These are phyloP conservation scores for Zygogramma bicolorata DNA, from an alignment of 2,888 invertebrate species.

Conservation along the genomic window DNA sequence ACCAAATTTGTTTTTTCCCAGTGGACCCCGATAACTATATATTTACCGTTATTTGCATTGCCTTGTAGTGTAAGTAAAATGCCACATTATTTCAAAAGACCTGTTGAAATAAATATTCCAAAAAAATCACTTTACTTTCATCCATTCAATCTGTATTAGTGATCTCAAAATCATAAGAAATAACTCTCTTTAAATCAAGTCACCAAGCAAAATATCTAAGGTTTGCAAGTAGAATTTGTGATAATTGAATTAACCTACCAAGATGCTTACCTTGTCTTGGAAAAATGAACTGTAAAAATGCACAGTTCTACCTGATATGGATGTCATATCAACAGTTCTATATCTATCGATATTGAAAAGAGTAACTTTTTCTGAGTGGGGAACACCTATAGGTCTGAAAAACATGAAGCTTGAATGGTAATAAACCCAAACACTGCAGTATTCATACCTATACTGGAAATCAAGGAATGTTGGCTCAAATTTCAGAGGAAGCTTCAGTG, in stretches of 20 bases:
- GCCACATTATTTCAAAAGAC: too few relatives aligned
- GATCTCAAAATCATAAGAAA: too few relatives aligned
- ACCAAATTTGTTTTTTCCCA: too few relatives aligned
- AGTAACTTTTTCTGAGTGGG: slow-evolving; percentile 87
- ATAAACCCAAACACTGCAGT: neutral
- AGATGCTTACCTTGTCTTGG: slow-evolving; percentile 85
- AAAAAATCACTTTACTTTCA: too few relatives aligned
- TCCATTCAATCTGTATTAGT: too few relatives aligned
- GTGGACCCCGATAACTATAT: too few relatives aligned
- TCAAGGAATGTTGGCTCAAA: slow-evolving; percentile 78
- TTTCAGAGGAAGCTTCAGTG: slow-evolving; percentile 67
- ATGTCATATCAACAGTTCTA: slow-evolving; percentile 90
- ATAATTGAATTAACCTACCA: slow-evolving; percentile 1
- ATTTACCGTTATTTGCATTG: too few relatives aligned
- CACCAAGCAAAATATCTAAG: too few relatives aligned
- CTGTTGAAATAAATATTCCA: too few relatives aligned
- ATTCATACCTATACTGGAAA: slow-evolving; percentile 75
- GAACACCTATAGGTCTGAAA: slow-evolving; percentile 86
- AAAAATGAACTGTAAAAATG: slow-evolving; percentile 99
- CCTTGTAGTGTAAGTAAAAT: too few relatives aligned
- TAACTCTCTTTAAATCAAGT: too few relatives aligned
- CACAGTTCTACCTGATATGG: slow-evolving; percentile 93
- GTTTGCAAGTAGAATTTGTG: too few relatives aligned
- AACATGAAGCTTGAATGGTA: slow-evolving; percentile 27
- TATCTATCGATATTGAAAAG: slow-evolving; percentile 89